Evolutionary conservation across 1,140 invertebrate species (phyloP).

Genomic region (Drosophila ercepeae): DNA sequence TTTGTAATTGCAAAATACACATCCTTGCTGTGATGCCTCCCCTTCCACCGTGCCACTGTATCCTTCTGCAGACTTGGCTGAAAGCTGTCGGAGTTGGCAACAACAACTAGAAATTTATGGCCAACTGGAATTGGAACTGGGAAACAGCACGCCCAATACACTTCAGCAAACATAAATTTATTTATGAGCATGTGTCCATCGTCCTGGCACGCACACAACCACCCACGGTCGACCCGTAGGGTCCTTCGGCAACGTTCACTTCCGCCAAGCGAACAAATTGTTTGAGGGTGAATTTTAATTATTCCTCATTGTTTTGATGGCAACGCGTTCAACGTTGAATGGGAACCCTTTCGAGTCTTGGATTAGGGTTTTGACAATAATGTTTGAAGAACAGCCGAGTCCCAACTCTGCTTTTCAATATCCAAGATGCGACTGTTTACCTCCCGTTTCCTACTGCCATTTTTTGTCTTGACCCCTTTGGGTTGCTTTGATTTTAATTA

Average conservation of each 20-base stretch:
- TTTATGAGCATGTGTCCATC: constrained; percentile 74
- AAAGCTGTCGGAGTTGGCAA: constrained; percentile 43
- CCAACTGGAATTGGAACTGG: constrained; percentile 34
- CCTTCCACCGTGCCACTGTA: neutral
- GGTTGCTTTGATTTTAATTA: constrained; percentile 48
- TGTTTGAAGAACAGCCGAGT: too few species aligned
- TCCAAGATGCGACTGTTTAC: neutral
- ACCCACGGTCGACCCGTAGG: neutral
- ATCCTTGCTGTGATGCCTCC: constrained; percentile 8
- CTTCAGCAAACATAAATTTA: constrained; percentile 76
- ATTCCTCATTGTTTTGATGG: constrained; percentile 81
- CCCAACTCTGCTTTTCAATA: neutral
- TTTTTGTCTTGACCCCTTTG: constrained; percentile 30
- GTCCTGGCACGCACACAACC: constrained; percentile 15
- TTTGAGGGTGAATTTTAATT: constrained; percentile 80
- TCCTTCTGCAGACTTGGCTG: constrained; percentile 17
- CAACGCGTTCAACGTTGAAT: constrained; percentile 37
- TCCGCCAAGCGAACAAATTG: constrained; percentile 75
- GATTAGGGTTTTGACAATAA: neutral
- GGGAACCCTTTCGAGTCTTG: too few species aligned
- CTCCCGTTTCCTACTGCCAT: neutral
- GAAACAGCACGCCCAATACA: constrained; percentile 63
- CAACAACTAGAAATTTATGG: constrained; percentile 59
- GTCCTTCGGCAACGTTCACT: constrained; percentile 36
- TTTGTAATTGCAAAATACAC: constrained; percentile 57